Evolutionary conservation across 2,888 invertebrate species (phyloP), one percentile per base, ranked within the genome.

Genomic region (Tipula helvola): DNA sequence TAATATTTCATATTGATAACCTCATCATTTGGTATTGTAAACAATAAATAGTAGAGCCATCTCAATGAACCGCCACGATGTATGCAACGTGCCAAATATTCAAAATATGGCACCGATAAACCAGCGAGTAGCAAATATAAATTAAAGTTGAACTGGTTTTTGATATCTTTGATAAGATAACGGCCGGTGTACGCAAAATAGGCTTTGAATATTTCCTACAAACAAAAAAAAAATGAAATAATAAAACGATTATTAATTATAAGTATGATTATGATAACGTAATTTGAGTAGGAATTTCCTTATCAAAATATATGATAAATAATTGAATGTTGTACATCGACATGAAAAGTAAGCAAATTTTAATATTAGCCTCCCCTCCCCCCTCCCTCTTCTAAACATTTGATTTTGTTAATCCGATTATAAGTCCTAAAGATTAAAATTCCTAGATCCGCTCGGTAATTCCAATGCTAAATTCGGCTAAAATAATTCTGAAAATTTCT

Each of bases 11-110:
- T 84, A n/a, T 84, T 39, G 2, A 84, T 84, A 13, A 84, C 41
- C 12, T 84, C 84, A 39, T 84, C 39, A 13, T 84, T 84, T 39
- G 84, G 84, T 39, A 84, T 84, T 36, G 84, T 84, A n/a, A 84
- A 84, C 16, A 84, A 84, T 84, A 84, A 16, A 84, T 84, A 84
- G 16, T 84, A 84, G n/a, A 84, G 41, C 84, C 84, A 84, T 84
- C 84, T 84, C 7, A 84, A 84, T 8, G 84, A 84, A 39, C 41
- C 41, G n/a, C 84, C 84, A 39, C 84, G 84, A 84, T 84, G 84
- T 16, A 84, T 84, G 16, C 84, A 84, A 39, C 84, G 36, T 7
- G 84, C 84, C 41, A 84, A 39, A 84, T 39, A 84, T 84, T 84
- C 84, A 84, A 39, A 84, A 41, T 84, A 84, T 84, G 84, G 84